A percentile compares a stretch with the other conserved stretches of the same genome.
Evolutionary conservation across 2,113 vertebrate species (phyloP).

Genomic region (Taxidea taxus): DNA sequence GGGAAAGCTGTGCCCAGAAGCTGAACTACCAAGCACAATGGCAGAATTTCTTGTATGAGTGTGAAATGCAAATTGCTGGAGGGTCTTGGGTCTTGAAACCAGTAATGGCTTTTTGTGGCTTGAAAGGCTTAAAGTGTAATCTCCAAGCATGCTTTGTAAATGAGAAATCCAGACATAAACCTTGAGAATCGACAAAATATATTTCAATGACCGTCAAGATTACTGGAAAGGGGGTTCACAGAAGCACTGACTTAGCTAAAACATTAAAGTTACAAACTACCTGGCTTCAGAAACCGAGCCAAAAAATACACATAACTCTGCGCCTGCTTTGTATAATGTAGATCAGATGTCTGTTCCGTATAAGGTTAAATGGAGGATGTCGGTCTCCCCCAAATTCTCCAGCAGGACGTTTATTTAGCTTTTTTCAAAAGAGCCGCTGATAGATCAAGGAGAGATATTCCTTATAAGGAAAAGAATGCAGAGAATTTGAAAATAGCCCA

Average conservation of each 20-base stretch:
- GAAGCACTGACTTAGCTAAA: background rate
- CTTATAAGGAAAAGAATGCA: slow-evolving; percentile 92
- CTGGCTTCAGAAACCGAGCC: slow-evolving; percentile 65
- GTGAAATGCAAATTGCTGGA: background rate
- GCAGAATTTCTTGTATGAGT: slow-evolving; percentile 17
- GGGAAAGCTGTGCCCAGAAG: slow-evolving; percentile 49
- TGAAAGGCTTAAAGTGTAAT: background rate
- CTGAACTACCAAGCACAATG: background rate
- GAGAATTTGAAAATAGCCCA: slow-evolving; percentile 85
- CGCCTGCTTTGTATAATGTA: slow-evolving; percentile 41
- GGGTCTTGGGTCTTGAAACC: background rate
- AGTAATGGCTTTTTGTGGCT: background rate
- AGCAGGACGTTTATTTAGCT: slow-evolving; percentile 80
- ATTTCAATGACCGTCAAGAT: slow-evolving; percentile 9
- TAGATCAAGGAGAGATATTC: slow-evolving; percentile 86
- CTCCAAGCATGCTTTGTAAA: slow-evolving; percentile 4
- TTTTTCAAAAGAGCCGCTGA: slow-evolving; percentile 82
- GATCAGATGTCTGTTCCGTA: slow-evolving; percentile 76
- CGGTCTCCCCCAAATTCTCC: slow-evolving; percentile 71
- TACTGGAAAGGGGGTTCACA: background rate
- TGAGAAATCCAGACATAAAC: background rate
- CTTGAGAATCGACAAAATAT: slow-evolving; percentile 4
- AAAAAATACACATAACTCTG: background rate
- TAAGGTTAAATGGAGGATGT: slow-evolving; percentile 63
- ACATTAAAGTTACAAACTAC: slow-evolving; percentile 41